These are phyloP conservation scores for Euwallacea fornicatus DNA, from an alignment of 1,140 invertebrate species.

Conservation along the genomic window DNA sequence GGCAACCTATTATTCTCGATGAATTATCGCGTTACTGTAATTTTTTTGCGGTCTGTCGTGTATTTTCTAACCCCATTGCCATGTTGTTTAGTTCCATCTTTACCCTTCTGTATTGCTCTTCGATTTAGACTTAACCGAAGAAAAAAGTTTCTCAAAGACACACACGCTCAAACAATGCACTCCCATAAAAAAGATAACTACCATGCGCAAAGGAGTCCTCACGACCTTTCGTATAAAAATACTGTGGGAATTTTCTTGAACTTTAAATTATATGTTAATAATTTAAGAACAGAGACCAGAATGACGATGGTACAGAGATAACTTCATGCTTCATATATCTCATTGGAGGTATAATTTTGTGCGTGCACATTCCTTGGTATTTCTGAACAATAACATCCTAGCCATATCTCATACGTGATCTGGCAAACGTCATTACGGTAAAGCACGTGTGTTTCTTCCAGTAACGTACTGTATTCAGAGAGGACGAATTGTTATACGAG, in stretches of 20 bases:
- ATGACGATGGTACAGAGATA: conserved; percentile 34
- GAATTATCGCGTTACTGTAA: too few relatives aligned
- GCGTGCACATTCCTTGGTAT: conserved; percentile 38
- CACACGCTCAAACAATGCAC: too few relatives aligned
- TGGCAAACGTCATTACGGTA: conserved; percentile 35
- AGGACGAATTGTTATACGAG: background rate
- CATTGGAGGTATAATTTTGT: conserved; percentile 38
- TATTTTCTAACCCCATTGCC: too few relatives aligned
- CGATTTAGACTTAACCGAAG: too few relatives aligned
- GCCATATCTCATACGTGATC: conserved; percentile 39
- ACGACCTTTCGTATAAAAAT: conserved; percentile 16
- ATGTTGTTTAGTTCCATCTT: too few relatives aligned
- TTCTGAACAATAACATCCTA: conserved; percentile 35
- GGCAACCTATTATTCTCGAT: too few relatives aligned
- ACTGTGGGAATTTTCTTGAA: conserved; percentile 33
- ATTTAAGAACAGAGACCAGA: conserved; percentile 32
- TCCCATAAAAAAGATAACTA: too few relatives aligned
- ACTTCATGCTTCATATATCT: conserved; percentile 37
- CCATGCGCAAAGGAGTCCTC: background rate
- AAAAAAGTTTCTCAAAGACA: too few relatives aligned
- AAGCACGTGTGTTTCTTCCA: conserved; percentile 32
- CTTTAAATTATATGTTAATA: conserved; percentile 36
- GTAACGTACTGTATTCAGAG: conserved; percentile 17
- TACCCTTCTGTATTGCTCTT: too few relatives aligned
- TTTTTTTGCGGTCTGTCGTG: too few relatives aligned